Evolutionary conservation across 2,113 vertebrate genomes (phyloP), one percentile per base, ranked within the genome.

Genomic region (Ictalurus punctatus): DNA sequence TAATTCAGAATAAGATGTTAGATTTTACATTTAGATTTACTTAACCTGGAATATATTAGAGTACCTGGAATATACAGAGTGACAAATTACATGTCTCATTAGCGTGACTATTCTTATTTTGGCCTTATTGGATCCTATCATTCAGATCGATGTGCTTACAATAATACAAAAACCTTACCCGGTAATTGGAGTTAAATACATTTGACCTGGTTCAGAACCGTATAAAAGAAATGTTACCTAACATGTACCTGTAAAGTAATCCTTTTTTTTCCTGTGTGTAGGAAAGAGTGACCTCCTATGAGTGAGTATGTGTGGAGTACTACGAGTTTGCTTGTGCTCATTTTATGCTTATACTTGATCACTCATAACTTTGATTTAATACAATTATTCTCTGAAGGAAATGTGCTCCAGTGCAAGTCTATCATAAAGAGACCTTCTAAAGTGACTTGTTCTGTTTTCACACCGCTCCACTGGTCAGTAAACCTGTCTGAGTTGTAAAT

Each of bases 351-450:
- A 17, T 74, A 74, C 71, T 74, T 40, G 59, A 3, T 8, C 21
- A 76, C 40, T 14, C 1, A 2, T 27, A 79, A 79, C 40, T 27
- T 78, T 79, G 23, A 79, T 79, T 52, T 52, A 52, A 79, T 52
- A 52, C 3, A 44, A 1, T 54, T 54, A 52, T 79, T n/a, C 44
- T 79, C 25, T 27, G 34, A 80, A n/a, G 27, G 13, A 54, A 54
- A 8, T 30, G 52, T n/a, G 25, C 44, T 56, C 25, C 17, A 80
- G 44, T 8, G 27, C 78, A 56, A 52, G 6, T 81, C 78, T 30
- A n/a, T 56, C 48, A 16, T 81, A 81, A 81, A 81, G 52, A 56
- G 78, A 81, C 78, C 48, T 54, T 80, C 48, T 17, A 56, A 54
- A 81, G 48, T 81, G 27, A 56, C n/a, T 81, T 56, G 76, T 27